Evolutionary conservation across 2,113 vertebrate species (phyloP), one percentile per base, ranked within the genome.

Genomic region (Holacanthus passer): DNA sequence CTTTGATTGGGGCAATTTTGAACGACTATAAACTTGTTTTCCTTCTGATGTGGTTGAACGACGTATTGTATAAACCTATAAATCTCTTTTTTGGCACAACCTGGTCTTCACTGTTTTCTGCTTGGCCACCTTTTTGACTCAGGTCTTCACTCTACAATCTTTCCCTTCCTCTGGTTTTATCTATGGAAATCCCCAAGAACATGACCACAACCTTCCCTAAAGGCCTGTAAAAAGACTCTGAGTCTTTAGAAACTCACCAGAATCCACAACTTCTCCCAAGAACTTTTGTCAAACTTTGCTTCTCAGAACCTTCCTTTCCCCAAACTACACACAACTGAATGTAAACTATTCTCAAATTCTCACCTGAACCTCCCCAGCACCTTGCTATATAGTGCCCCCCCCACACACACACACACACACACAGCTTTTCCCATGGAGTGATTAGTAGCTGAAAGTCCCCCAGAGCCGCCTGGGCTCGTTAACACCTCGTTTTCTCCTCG

Each of bases 401-500:
- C 1, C 10, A 59, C 35, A 31, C 69, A n/a, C 22, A 81, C 80
- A 74, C 62, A 41, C 62, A 27, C 6, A 63, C 45, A 29, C 47
- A 8, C 4, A 66, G 35, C 37, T 47, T 81, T 82, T 85, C 79
- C 55, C 84, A 77, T 65, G 52, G 52, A 89, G 69, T 83, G 82
- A 86, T 91, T 71, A 85, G 78, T 39, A 62, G 29, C 70, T 66
- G 65, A 84, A 68, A 74, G 79, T 72, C 75, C 65, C 84, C n/a
- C 45, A 45, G 64, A 82, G 63, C 32, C 3, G 10, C 47, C 41
- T 10, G 52, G 3, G 13, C 80, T 88, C 27, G 45, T 89, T 91
- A 88, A 78, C 85, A 67, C 72, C 58, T 82, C 53, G 47, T 84
- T 87, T 62, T 84, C 74, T 75, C 64, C 78, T 89, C 60, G 65